Percentiles rank a stretch among this genome's conserved stretches.
These are phyloP conservation scores for Leptogaster cylindrica DNA, from an alignment of 2,888 invertebrate species.

Conservation along the genomic window DNA sequence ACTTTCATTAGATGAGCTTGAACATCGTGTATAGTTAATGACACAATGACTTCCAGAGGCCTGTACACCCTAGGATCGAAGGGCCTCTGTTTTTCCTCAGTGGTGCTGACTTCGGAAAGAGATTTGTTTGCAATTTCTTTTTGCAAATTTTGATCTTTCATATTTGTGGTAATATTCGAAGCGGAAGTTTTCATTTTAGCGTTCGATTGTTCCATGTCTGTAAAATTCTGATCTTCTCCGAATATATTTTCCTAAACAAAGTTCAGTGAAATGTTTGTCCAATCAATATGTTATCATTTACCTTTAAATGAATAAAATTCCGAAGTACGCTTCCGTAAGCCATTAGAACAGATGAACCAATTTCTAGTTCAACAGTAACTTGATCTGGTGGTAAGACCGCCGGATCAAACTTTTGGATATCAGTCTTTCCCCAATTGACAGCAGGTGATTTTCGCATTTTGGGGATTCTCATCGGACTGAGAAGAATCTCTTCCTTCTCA, in stretches of 20 bases:
- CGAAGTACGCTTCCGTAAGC: conserved; percentile 91
- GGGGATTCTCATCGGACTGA: conserved; percentile 91
- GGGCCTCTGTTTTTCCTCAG: conserved; percentile 70
- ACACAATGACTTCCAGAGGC: conserved; percentile 89
- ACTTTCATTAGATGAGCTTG: conserved; percentile 80
- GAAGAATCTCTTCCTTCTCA: conserved; percentile 89
- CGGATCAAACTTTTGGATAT: conserved; percentile 83
- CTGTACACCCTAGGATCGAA: conserved; percentile 89
- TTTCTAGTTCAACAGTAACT: conserved; percentile 90
- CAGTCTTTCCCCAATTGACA: conserved; percentile 71
- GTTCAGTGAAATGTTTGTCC: background rate
- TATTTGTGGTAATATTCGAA: conserved; percentile 60
- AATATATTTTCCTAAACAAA: conserved; percentile 86
- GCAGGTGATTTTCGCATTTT: conserved; percentile 75
- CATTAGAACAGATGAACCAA: conserved; percentile 90
- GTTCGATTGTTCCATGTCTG: conserved; percentile 82
- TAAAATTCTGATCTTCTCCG: conserved; percentile 93
- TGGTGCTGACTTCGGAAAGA: conserved; percentile 58
- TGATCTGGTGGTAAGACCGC: conserved; percentile 84
- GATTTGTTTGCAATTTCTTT: conserved; percentile 59
- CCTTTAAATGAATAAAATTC: conserved; percentile 86
- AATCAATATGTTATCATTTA: conserved; percentile 50
- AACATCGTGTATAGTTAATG: conserved; percentile 92
- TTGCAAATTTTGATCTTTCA: conserved; percentile 56
- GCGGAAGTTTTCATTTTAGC: conserved; percentile 61